A percentile compares a stretch with the other conserved stretches of the same genome.
Conservation (phyloP, 2,113 vertebrate species). For the Choloepus hoffmanni region DNA sequence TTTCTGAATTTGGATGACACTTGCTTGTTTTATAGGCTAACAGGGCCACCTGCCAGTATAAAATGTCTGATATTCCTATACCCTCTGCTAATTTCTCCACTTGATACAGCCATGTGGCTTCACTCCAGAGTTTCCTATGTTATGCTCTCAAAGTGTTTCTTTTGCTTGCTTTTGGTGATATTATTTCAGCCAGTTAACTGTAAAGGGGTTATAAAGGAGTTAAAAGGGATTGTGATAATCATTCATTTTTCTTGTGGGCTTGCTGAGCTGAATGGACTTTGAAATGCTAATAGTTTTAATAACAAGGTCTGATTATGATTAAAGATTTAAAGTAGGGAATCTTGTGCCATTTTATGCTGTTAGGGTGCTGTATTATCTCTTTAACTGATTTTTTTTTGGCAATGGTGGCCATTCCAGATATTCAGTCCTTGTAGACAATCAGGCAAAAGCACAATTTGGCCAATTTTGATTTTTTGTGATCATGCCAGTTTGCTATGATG, state of each 20-base stretch:
- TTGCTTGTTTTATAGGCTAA: not conserved
- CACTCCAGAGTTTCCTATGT: not conserved
- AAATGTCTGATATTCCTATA: constrained; percentile 17
- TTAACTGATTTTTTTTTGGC: not conserved
- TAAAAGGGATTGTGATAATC: constrained; percentile 40
- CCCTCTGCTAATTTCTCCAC: not conserved
- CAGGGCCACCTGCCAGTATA: not conserved
- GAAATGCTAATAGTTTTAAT: constrained; percentile 46
- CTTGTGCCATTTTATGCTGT: constrained; percentile 1
- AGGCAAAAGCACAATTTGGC: constrained; percentile 36
- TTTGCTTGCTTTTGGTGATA: not conserved
- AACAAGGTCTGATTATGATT: not conserved
- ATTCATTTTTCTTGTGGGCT: constrained; percentile 34
- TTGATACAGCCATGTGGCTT: constrained; percentile 5
- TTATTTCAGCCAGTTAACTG: not conserved
- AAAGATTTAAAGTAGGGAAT: constrained; percentile 43
- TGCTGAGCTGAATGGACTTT: constrained; percentile 33
- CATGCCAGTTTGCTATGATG: constrained; percentile 44
- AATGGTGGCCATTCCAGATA: constrained; percentile 13
- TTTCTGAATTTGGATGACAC: constrained; percentile 19
- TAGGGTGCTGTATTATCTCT: constrained; percentile 13
- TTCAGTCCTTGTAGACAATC: constrained; percentile 49
- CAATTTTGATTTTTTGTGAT: constrained; percentile 58
- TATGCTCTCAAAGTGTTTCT: constrained; percentile 19
- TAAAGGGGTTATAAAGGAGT: constrained; percentile 8